Evolutionary conservation across 2,888 invertebrate genomes (phyloP).

Genomic region (Ophraella communa): DNA sequence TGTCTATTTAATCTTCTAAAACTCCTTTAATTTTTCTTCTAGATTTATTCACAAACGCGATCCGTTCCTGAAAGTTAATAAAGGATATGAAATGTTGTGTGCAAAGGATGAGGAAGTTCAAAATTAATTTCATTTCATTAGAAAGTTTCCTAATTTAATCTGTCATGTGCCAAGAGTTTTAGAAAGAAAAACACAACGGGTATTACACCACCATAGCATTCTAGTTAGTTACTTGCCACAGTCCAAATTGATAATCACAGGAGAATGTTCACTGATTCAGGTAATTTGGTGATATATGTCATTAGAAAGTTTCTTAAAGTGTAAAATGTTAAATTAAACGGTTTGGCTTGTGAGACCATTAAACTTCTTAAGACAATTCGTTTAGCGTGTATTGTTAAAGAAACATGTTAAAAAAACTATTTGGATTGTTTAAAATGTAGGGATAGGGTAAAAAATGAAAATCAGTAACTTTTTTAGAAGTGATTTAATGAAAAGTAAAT

Average conservation of each 20-base stretch:
- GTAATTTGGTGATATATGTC: conserved; percentile 18
- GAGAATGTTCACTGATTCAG: conserved; percentile 23
- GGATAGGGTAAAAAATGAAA: too few species aligned
- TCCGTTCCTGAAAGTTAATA: conserved; percentile 3
- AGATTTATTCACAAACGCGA: neutral
- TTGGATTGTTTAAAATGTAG: too few species aligned
- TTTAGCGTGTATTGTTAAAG: neutral
- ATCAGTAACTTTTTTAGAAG: too few species aligned
- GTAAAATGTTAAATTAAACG: neutral
- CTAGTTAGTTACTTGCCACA: conserved; percentile 29
- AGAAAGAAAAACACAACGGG: conserved; percentile 46
- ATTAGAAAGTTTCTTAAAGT: neutral
- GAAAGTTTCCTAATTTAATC: conserved; percentile 58
- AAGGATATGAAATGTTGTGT: conserved; percentile 51
- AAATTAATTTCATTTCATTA: conserved; percentile 59
- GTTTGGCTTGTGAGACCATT: neutral
- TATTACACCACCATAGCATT: conserved; percentile 30
- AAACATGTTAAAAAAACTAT: neutral
- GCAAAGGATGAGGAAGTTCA: conserved; percentile 53
- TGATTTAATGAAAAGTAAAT: too few species aligned
- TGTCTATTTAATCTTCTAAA: neutral
- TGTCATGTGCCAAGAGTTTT: conserved; percentile 56
- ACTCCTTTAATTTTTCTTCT: neutral
- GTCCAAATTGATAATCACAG: conserved; percentile 24
- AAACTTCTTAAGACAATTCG: neutral